phyloP scores from a whole-genome alignment of 2,888 invertebrate species.

The Syritta pipiens region DNA sequence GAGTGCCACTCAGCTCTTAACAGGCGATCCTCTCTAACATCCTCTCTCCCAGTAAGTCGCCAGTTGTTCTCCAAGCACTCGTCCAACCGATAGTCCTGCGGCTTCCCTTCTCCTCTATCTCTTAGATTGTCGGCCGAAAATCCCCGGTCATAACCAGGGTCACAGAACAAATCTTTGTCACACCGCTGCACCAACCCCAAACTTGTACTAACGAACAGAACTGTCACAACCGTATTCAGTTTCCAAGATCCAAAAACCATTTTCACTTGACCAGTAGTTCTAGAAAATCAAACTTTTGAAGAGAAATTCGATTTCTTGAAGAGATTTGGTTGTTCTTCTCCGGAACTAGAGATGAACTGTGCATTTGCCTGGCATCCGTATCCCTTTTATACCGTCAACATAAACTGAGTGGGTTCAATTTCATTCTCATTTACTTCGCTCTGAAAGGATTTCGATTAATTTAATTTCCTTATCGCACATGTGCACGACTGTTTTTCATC shows the following conservation, averaged over 20 bases:
- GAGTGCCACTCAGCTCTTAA: conserved; percentile 64
- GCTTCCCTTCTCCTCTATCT: background rate
- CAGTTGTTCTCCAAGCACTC: conserved; percentile 56
- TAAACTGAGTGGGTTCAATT: conserved; percentile 42
- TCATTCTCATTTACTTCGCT: conserved; percentile 55
- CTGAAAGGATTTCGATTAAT: conserved; percentile 56
- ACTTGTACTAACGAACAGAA: conserved; percentile 70
- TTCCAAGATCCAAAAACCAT: conserved; percentile 72
- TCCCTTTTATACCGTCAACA: conserved; percentile 43
- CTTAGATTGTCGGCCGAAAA: background rate
- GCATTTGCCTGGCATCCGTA: conserved; percentile 2
- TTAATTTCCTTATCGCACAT: conserved; percentile 73
- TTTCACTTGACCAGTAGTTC: conserved; percentile 40
- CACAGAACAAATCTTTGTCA: conserved; percentile 38
- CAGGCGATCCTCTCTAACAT: conserved; percentile 47
- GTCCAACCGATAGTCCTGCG: background rate
- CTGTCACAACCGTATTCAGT: conserved; percentile 71
- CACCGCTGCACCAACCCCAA: conserved; percentile 62
- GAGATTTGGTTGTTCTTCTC: conserved; percentile 21
- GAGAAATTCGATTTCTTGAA: background rate
- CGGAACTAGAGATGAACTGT: conserved; percentile 56
- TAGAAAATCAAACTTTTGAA: background rate
- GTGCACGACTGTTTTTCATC: too few relatives aligned
- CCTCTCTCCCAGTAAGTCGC: conserved; percentile 63
- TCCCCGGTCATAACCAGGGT: conserved; percentile 54